Conservation (phyloP, 1,140 invertebrate species). For the Zaprionus capensis region DNA sequence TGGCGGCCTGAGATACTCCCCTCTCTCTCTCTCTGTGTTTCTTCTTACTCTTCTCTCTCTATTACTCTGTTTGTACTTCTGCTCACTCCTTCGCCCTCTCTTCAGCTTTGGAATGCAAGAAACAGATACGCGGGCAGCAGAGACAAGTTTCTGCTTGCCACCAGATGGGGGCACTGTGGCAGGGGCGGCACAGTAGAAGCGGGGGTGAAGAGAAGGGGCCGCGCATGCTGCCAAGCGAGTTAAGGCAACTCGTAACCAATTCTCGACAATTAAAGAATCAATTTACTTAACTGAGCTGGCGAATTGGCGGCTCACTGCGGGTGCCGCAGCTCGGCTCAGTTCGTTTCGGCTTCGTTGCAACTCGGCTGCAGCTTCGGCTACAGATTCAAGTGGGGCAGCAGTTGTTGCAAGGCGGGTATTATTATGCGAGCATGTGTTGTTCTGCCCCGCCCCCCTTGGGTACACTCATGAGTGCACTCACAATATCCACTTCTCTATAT, state of each 20-base stretch:
- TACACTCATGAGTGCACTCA: constrained; percentile 11
- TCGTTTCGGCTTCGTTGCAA: constrained; percentile 34
- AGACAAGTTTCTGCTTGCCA: constrained; percentile 47
- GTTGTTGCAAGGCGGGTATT: constrained; percentile 39
- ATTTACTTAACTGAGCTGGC: constrained; percentile 79
- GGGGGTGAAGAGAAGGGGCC: background rate
- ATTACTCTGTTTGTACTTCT: constrained; percentile 1
- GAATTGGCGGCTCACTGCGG: constrained; percentile 61
- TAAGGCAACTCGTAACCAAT: constrained; percentile 80
- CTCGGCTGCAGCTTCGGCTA: constrained; percentile 9
- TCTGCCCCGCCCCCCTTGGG: background rate
- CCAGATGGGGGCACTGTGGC: constrained; percentile 64
- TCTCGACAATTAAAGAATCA: constrained; percentile 82
- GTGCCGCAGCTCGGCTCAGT: background rate
- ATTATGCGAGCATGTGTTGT: constrained; percentile 49
- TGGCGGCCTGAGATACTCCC: background rate
- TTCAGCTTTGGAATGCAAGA: background rate
- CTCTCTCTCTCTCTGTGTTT: background rate
- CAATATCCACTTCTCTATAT: constrained; percentile 19
- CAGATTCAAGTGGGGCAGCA: constrained; percentile 59
- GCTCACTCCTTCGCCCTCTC: background rate
- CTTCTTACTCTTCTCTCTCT: background rate
- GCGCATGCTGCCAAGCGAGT: constrained; percentile 54
- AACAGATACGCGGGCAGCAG: constrained; percentile 5
- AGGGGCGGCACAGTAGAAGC: constrained; percentile 5